Percentiles rank a stretch among this genome's conserved stretches.
phyloP scores from a whole-genome alignment of 2,797 vertebrate species.

The Aplochiton taeniatus region DNA sequence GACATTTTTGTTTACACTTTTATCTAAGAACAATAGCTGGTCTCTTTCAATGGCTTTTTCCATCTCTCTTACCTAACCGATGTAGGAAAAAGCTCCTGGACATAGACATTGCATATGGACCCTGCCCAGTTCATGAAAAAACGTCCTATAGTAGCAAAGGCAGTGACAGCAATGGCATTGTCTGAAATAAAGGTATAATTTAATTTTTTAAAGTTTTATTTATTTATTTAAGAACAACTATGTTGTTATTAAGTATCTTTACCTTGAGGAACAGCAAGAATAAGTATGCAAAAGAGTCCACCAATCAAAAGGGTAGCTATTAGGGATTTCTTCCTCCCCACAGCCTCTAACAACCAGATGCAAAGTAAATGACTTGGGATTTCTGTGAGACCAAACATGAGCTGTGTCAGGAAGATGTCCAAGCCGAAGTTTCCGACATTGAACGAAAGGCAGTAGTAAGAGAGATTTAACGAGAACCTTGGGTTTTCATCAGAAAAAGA shows the following conservation, averaged over 20 bases:
- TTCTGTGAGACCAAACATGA: constrained; percentile 81
- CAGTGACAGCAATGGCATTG: constrained; percentile 57
- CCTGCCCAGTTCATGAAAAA: constrained; percentile 67
- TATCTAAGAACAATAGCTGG: too few species aligned
- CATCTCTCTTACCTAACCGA: constrained; percentile 72
- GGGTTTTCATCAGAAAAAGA: constrained; percentile 1
- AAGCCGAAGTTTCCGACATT: constrained; percentile 82
- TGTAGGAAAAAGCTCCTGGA: constrained; percentile 84
- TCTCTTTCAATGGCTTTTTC: too few species aligned
- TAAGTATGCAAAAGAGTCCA: constrained; percentile 70
- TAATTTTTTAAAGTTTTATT: background rate
- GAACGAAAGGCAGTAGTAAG: constrained; percentile 78
- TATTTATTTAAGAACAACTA: background rate
- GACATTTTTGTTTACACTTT: background rate
- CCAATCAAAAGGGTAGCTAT: constrained; percentile 66
- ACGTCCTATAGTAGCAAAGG: constrained; percentile 75
- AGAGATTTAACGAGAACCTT: constrained; percentile 82
- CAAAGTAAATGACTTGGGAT: constrained; percentile 74
- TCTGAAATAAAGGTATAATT: constrained; percentile 49
- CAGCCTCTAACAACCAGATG: constrained; percentile 72
- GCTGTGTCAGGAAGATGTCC: constrained; percentile 84
- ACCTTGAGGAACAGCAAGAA: constrained; percentile 77
- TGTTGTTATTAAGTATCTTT: constrained; percentile 12
- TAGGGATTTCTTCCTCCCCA: constrained; percentile 76
- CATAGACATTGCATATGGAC: constrained; percentile 74